Conservation (phyloP, 2,113 vertebrate genomes). For the Cinclus mexicanus region DNA sequence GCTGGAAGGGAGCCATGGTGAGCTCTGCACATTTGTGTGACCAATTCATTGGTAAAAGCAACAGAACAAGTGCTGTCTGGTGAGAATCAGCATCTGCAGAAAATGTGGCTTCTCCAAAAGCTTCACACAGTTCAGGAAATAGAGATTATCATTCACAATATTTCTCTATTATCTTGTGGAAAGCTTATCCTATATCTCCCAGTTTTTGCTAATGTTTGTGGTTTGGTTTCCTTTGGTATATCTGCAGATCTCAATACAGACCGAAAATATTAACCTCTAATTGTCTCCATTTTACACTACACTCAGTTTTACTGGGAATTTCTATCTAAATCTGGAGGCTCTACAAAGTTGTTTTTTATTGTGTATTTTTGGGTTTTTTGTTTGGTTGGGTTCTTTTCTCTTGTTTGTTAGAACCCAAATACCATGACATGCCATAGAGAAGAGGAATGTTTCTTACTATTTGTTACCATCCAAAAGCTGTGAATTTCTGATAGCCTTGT, state of each 20-base stretch:
- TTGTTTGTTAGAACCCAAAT: not conserved
- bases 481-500: not conserved
- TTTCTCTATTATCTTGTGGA: not conserved
- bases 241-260: not conserved
- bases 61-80: not conserved
- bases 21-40: not conserved
- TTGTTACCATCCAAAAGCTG: not conserved
- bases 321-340: not conserved
- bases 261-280: not conserved
- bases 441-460: not conserved
- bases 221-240: not conserved
- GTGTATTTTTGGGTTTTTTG: not conserved
- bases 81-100: not conserved
- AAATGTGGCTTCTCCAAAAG: not conserved
- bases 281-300: not conserved
- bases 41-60: not conserved
- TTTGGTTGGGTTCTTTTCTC: too few relatives aligned
- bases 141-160: not conserved
- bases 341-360: accelerated
- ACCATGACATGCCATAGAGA: not conserved
- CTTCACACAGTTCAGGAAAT: not conserved
- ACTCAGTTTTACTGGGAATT: not conserved
- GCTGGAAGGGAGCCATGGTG: not conserved
- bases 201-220: not conserved
- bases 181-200: not conserved